These are phyloP conservation scores for Zaprionus inermis DNA, from an alignment of 1,140 invertebrate genomes.

Conservation along the genomic window DNA sequence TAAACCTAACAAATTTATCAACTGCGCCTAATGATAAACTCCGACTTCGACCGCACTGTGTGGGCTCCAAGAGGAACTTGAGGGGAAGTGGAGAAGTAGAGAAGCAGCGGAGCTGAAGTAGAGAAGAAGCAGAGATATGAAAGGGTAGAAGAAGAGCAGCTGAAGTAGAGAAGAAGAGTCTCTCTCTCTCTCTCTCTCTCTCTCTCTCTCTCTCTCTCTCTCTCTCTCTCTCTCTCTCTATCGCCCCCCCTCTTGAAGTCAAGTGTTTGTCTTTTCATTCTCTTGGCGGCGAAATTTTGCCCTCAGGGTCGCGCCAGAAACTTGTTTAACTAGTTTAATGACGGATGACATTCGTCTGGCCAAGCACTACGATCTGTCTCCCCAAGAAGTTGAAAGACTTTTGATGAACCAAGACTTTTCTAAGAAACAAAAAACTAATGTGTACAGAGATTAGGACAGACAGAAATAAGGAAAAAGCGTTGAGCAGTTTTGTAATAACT, in stretches of 20 bases:
- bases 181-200: no score
- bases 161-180: neutral
- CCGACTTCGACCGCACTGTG: slow-evolving; percentile 12
- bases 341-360: slow-evolving; percentile 42
- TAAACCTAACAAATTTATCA: slow-evolving; percentile 35
- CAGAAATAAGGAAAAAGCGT: neutral
- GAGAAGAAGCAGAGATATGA: neutral
- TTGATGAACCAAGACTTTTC: neutral
- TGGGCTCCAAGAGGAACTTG: neutral
- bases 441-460: slow-evolving; percentile 1
- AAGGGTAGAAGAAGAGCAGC: neutral
- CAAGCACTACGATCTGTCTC: slow-evolving; percentile 3
- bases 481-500: neutral
- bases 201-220: no score
- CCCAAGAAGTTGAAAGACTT: neutral
- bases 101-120: neutral
- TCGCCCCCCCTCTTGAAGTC: neutral
- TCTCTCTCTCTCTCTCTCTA: neutral
- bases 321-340: slow-evolving; percentile 55
- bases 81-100: neutral
- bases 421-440: neutral
- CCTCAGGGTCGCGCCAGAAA: slow-evolving; percentile 42
- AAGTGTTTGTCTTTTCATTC: slow-evolving; percentile 30
- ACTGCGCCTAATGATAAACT: slow-evolving; percentile 34
- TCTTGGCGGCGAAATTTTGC: slow-evolving; percentile 36